Percentiles rank a stretch among this genome's conserved stretches.
These are phyloP conservation scores for Rambutsinella grinnellia DNA, from an alignment of 2,888 invertebrate genomes.

Conservation along the genomic window DNA sequence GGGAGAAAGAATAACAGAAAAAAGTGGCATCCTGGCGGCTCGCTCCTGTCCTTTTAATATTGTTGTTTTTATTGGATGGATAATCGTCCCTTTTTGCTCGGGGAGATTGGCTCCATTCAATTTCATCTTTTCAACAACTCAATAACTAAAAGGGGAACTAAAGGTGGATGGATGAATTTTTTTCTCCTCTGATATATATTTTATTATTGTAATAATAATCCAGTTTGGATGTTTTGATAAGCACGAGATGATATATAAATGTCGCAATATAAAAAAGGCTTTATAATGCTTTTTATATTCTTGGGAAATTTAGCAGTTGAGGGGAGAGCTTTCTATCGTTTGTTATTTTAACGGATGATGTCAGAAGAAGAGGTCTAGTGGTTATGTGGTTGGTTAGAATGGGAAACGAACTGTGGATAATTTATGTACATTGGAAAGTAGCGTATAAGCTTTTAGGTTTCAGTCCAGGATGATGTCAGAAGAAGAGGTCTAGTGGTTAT, in stretches of 20 bases:
- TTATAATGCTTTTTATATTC: conserved; percentile 21
- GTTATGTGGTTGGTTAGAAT: too few species aligned
- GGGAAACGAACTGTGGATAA: conserved; percentile 47
- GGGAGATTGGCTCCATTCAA: conserved; percentile 50
- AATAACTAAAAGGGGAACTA: too few species aligned
- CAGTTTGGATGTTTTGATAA: conserved; percentile 27
- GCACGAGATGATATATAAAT: too few species aligned
- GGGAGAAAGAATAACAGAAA: conserved; percentile 15
- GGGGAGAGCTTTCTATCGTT: too few species aligned
- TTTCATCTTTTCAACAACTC: too few species aligned
- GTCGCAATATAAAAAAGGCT: conserved; percentile 13
- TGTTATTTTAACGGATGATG: conserved; percentile 65
- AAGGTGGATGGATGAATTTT: too few species aligned
- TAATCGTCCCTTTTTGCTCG: conserved; percentile 52
- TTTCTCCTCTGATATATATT: too few species aligned
- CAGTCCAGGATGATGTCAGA: conserved; percentile 60
- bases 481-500: too few species aligned
- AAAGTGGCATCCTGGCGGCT: background rate
- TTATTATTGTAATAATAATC: conserved; percentile 47
- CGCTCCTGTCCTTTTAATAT: conserved; percentile 31
- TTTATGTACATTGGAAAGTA: conserved; percentile 33
- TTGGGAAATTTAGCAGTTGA: conserved; percentile 59
- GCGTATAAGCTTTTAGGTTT: too few species aligned
- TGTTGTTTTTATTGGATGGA: conserved; percentile 55
- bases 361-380: too few species aligned